Conservation (phyloP, 2,888 invertebrate genomes). For the Trissonchulus latispiculum region DNA sequence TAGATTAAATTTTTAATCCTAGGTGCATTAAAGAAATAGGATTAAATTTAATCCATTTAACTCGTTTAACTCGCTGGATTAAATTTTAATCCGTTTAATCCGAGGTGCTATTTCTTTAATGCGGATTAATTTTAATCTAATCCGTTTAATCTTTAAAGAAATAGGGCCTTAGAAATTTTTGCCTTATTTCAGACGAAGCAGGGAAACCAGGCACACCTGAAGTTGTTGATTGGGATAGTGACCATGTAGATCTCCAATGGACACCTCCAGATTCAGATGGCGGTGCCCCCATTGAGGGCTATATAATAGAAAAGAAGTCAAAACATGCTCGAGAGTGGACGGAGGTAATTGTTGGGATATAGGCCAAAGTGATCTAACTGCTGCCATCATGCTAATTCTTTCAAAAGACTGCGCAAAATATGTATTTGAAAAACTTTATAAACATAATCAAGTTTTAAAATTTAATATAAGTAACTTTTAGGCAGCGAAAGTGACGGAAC, state of each 20-base stretch:
- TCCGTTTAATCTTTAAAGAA: not conserved
- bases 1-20: not conserved
- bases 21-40: not conserved
- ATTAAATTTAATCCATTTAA: not conserved
- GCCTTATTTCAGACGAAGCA: constrained; percentile 61
- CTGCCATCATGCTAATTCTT: no score
- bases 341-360: no score
- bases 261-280: constrained; percentile 78
- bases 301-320: constrained; percentile 80
- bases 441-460: not conserved
- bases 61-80: not conserved
- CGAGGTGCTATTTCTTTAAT: not conserved
- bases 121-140: not conserved
- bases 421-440: not conserved
- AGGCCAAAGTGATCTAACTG: no score
- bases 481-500: constrained; percentile 28
- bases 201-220: constrained; percentile 82
- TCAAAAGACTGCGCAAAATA: not conserved
- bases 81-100: not conserved
- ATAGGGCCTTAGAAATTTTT: no score
- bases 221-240: constrained; percentile 84
- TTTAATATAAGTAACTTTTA: no score
- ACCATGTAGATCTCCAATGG: constrained; percentile 91
- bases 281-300: constrained; percentile 90
- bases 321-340: constrained; percentile 44